Evolutionary conservation across 2,888 invertebrate genomes (phyloP).

Genomic region (Drosophila histrio): DNA sequence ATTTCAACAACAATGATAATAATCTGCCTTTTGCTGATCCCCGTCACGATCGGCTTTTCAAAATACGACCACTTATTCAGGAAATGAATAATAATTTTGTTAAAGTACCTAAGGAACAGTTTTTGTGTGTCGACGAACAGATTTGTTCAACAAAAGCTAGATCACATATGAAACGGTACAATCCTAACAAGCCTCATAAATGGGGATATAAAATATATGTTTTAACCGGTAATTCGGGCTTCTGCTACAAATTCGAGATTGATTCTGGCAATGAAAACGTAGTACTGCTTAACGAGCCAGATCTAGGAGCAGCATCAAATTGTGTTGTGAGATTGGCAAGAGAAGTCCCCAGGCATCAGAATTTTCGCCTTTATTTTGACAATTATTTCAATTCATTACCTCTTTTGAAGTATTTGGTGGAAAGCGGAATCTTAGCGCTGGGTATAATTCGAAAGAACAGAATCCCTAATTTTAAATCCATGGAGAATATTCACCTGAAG

Average conservation of each 20-base stretch:
- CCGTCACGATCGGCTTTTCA: background rate
- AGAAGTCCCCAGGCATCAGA: background rate
- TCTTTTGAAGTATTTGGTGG: background rate
- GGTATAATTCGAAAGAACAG: background rate
- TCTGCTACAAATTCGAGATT: no score
- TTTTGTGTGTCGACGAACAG: no score
- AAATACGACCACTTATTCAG: background rate
- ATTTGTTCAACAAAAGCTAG: no score
- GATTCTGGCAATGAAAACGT: no score
- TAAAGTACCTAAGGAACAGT: no score
- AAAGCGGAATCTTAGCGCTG: background rate
- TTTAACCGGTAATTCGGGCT: no score
- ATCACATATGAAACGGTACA: background rate
- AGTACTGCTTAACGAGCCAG: background rate
- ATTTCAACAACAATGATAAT: background rate
- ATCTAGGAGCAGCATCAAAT: background rate
- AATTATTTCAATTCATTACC: background rate
- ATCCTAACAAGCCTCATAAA: background rate
- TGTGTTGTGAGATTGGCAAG: background rate
- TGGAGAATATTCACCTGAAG: no score
- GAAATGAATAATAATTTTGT: no score
- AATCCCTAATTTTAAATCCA: background rate
- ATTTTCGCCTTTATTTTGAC: conserved; percentile 1
- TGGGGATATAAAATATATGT: background rate
- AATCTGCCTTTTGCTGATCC: background rate